These are phyloP conservation scores for Florisuga fusca DNA, from an alignment of 2,797 vertebrate genomes.

Conservation along the genomic window DNA sequence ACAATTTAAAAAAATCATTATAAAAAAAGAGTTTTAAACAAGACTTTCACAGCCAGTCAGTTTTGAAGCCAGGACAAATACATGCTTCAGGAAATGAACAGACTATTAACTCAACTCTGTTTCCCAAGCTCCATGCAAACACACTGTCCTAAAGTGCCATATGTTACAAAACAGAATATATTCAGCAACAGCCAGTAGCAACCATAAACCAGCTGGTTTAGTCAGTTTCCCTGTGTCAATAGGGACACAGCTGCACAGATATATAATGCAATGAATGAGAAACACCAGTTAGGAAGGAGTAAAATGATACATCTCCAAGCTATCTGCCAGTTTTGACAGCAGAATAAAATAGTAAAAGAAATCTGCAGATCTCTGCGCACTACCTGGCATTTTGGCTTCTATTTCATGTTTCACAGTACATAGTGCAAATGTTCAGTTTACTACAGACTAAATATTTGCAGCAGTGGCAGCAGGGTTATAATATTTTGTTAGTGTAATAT, in stretches of 20 bases:
- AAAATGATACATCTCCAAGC: not conserved
- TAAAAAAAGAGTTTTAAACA: not conserved
- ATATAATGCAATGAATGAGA: not conserved
- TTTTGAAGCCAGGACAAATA: not conserved
- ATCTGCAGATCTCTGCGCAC: not conserved
- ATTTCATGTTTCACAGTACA: not conserved
- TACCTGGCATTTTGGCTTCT: not conserved
- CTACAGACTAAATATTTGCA: not conserved
- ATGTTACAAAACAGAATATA: slow-evolving; percentile 16
- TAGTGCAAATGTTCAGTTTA: not conserved
- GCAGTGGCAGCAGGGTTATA: not conserved
- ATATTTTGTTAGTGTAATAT: not conserved
- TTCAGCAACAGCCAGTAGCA: slow-evolving; percentile 7
- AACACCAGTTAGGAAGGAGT: not conserved
- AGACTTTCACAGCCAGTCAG: not conserved
- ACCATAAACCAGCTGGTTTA: slow-evolving; percentile 54
- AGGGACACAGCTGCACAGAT: slow-evolving; percentile 26
- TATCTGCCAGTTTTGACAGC: not conserved
- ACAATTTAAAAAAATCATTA: not conserved
- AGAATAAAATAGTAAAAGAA: not conserved
- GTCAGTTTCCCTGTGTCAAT: not conserved
- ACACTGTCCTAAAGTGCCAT: not conserved
- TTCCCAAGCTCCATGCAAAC: not conserved
- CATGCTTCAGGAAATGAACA: not conserved
- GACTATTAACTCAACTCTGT: not conserved